Conservation (phyloP, 2,888 invertebrate genomes). For the Ormyrus rosae region DNA sequence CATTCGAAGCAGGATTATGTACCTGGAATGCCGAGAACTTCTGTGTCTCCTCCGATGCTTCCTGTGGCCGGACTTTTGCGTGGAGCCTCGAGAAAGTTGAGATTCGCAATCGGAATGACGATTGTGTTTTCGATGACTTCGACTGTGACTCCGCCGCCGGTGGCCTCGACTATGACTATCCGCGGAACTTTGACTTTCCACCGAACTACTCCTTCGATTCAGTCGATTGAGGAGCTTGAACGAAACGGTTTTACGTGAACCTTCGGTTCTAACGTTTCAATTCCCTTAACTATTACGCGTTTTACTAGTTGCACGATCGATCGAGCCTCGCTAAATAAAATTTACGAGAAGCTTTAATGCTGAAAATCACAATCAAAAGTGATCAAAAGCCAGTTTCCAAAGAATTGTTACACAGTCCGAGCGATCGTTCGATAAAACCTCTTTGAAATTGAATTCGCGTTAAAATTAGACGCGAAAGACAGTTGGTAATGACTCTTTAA, state of each 20-base stretch:
- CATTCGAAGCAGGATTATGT: constrained; percentile 11
- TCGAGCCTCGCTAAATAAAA: no score
- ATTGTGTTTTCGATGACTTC: constrained; percentile 86
- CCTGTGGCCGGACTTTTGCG: constrained; percentile 82
- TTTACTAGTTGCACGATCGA: no score
- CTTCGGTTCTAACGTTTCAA: no score
- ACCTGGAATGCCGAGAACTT: constrained; percentile 83
- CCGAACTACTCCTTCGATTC: constrained; percentile 83
- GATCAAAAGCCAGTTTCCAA: no score
- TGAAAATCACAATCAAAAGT: no score
- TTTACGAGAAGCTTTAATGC: no score
- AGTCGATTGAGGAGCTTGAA: constrained; percentile 69
- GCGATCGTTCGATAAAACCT: no score
- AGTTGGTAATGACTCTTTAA: no score
- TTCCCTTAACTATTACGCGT: no score
- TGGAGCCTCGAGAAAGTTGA: constrained; percentile 90
- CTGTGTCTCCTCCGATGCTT: constrained; percentile 85
- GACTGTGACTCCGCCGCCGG: constrained; percentile 85
- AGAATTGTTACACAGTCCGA: no score
- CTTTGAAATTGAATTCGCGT: no score
- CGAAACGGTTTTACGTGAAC: neutral
- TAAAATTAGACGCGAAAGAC: no score
- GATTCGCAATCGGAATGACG: constrained; percentile 93
- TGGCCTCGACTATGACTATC: constrained; percentile 83
- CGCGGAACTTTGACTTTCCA: constrained; percentile 93